phyloP scores from a whole-genome alignment of 2,888 invertebrate genomes.

The Abrostola tripartita region DNA sequence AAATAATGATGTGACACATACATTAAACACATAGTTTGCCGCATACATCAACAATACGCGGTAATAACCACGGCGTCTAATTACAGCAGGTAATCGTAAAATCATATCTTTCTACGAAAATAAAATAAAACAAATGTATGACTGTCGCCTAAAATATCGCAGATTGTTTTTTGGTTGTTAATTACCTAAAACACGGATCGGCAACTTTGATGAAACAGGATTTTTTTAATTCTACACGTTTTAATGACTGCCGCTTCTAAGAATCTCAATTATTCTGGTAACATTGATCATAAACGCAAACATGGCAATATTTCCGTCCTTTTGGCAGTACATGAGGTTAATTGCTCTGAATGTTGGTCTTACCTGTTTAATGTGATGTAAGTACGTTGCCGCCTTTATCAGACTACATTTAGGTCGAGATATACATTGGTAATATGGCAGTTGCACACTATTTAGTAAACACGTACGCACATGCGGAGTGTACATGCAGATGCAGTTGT shows the following conservation, averaged over 20 bases:
- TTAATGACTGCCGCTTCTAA: slow-evolving; percentile 32
- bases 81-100: slow-evolving; percentile 23
- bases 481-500: slow-evolving; percentile 25
- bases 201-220: slow-evolving; percentile 10
- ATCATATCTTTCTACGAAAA: slow-evolving; percentile 13
- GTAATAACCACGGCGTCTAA: slow-evolving; percentile 17
- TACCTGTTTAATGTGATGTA: slow-evolving; percentile 8
- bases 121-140: slow-evolving; percentile 15
- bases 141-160: slow-evolving; percentile 21
- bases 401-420: slow-evolving; percentile 22
- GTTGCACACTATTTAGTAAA: slow-evolving; percentile 33
- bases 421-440: slow-evolving; percentile 5
- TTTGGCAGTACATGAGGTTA: slow-evolving; percentile 11
- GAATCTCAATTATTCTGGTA: slow-evolving; percentile 19
- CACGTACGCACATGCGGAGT: slow-evolving; percentile 16
- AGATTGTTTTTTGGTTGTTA: slow-evolving; percentile 5
- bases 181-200: slow-evolving; percentile 8
- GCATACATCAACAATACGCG: slow-evolving; percentile 14
- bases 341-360: slow-evolving; percentile 30
- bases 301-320: slow-evolving; percentile 16
- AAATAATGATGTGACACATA: slow-evolving; percentile 82
- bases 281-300: slow-evolving; percentile 24
- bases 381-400: slow-evolving; percentile 24
- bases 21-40: slow-evolving; percentile 37
- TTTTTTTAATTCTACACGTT: slow-evolving; percentile 14